phyloP scores from a whole-genome alignment of 1,140 invertebrate species.

The Diorhabda sublineata region DNA sequence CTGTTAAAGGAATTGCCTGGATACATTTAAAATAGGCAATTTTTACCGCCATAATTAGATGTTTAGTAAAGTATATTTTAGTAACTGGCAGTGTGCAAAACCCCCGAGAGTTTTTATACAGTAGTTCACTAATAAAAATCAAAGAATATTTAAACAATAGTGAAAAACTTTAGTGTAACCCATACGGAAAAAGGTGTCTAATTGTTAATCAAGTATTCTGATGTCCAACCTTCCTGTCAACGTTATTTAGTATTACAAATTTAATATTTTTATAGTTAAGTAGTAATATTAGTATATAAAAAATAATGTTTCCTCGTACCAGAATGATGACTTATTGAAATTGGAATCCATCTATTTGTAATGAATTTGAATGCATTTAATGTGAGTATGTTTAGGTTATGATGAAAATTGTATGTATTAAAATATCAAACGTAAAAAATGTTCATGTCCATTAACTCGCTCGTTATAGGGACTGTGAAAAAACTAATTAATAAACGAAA shows the following conservation, averaged over 20 bases:
- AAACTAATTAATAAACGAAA: not conserved
- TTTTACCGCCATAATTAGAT: not conserved
- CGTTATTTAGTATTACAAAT: conserved; percentile 12
- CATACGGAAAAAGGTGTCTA: not conserved
- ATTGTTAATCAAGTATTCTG: conserved; percentile 22
- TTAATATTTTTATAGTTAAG: conserved; percentile 7
- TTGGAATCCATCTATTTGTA: conserved; percentile 15
- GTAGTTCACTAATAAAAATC: not conserved
- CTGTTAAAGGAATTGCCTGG: too few relatives aligned
- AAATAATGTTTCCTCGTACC: not conserved
- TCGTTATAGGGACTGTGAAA: not conserved
- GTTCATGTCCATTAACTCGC: conserved; percentile 6
- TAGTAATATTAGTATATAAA: conserved; percentile 1
- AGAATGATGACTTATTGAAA: conserved; percentile 1
- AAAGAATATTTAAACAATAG: not conserved
- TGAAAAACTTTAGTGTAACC: not conserved
- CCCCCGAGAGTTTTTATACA: not conserved
- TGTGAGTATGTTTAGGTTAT: conserved; percentile 42
- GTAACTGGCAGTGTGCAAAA: not conserved
- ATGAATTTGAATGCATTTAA: conserved; percentile 43
- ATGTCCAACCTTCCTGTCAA: conserved; percentile 30
- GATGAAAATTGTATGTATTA: conserved; percentile 25
- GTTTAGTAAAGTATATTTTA: not conserved
- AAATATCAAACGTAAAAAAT: not conserved
- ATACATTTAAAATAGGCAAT: not conserved